Conservation (phyloP, 2,113 vertebrate species). For the Rynchops niger region DNA sequence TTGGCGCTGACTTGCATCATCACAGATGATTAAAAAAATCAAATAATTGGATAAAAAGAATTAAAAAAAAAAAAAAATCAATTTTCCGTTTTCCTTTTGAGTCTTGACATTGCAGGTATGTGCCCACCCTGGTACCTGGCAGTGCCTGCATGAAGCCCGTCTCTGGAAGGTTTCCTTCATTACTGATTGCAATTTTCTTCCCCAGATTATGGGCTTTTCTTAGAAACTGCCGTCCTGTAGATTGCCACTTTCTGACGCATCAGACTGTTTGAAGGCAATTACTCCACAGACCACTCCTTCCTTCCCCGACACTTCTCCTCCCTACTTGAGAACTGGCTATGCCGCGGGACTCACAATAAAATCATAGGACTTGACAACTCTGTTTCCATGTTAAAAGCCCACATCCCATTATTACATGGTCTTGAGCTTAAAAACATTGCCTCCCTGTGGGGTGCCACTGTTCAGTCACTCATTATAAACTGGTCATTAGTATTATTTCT, state of each 20-base stretch:
- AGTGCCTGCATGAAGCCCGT: neutral
- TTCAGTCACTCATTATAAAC: conserved; percentile 34
- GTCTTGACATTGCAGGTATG: neutral
- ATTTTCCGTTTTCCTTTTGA: neutral
- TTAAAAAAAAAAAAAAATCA: neutral
- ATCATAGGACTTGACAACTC: neutral
- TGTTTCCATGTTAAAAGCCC: conserved; percentile 12
- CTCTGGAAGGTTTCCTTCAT: neutral
- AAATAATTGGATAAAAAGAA: neutral
- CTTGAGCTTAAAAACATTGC: conserved; percentile 22
- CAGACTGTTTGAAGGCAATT: neutral
- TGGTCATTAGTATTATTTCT: neutral
- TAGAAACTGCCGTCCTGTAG: neutral
- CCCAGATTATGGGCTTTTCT: neutral
- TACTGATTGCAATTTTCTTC: neutral
- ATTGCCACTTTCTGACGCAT: neutral
- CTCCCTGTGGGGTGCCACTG: neutral
- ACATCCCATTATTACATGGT: neutral
- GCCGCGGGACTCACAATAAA: neutral
- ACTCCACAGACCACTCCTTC: neutral
- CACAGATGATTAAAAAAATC: neutral
- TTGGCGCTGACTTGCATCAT: neutral
- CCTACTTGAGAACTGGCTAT: neutral
- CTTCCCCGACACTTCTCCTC: neutral
- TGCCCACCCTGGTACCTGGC: neutral